Evolutionary conservation across 2,797 vertebrate species (phyloP).

Genomic region (Gymnothorax reevesii): DNA sequence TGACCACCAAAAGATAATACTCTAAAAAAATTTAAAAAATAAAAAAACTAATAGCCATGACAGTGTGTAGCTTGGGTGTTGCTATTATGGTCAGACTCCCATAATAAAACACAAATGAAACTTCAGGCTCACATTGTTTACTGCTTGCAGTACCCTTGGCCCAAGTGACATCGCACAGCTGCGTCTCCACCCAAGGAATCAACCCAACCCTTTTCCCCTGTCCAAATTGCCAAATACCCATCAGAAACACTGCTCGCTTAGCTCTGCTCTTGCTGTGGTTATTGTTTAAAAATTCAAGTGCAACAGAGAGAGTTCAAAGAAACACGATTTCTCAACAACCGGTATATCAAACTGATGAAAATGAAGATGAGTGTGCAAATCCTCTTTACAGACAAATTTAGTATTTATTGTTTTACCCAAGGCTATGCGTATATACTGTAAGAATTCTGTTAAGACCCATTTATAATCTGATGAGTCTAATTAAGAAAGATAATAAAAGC

Average conservation of each 20-base stretch:
- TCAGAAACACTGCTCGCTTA: slow-evolving; percentile 49
- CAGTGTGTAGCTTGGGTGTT: not conserved
- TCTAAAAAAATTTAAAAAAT: too few relatives aligned
- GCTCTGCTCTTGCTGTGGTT: slow-evolving; percentile 21
- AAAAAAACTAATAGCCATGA: not conserved
- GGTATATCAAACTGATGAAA: slow-evolving; percentile 40
- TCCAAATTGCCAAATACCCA: slow-evolving; percentile 55
- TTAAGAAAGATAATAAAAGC: slow-evolving; percentile 62
- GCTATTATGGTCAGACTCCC: not conserved
- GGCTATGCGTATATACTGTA: not conserved
- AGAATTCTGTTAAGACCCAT: not conserved
- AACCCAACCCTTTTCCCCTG: slow-evolving; percentile 32
- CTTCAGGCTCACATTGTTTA: not conserved
- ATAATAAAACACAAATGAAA: not conserved
- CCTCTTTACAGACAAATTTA: not conserved
- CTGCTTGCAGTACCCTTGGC: not conserved
- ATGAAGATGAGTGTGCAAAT: not conserved
- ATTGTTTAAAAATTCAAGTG: slow-evolving; percentile 42
- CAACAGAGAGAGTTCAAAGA: slow-evolving; percentile 42
- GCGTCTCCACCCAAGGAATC: slow-evolving; percentile 15
- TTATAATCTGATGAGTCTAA: not conserved
- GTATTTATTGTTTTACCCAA: not conserved
- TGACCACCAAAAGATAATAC: too few relatives aligned
- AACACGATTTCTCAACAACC: slow-evolving; percentile 55
- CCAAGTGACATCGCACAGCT: not conserved